Evolutionary conservation across 2,797 vertebrate species (phyloP).

Genomic region (Uromys caudimaculatus): DNA sequence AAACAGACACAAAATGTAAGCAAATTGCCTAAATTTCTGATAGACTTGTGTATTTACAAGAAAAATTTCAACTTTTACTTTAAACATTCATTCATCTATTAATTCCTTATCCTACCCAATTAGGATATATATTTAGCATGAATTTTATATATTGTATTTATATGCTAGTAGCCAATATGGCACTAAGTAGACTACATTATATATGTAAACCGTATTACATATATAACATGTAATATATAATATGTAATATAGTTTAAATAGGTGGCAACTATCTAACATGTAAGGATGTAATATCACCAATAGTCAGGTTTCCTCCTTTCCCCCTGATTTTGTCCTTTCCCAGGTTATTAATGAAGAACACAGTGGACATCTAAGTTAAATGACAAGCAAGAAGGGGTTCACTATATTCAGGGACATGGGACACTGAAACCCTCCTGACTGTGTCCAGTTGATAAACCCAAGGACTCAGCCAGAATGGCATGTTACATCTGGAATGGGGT

Average conservation of each 20-base stretch:
- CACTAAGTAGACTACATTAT: background rate
- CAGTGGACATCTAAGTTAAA: background rate
- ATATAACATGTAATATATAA: too few species aligned
- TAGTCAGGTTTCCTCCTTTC: background rate
- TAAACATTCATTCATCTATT: slow-evolving; percentile 57
- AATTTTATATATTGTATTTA: slow-evolving; percentile 43
- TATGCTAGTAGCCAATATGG: slow-evolving; percentile 20
- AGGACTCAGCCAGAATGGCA: background rate
- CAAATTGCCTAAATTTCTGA: slow-evolving; percentile 62
- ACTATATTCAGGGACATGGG: background rate
- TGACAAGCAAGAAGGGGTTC: background rate
- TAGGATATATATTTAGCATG: slow-evolving; percentile 16
- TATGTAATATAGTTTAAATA: too few species aligned
- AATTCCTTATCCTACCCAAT: slow-evolving; percentile 39
- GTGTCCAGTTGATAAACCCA: background rate
- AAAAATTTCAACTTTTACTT: slow-evolving; percentile 59
- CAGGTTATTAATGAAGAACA: slow-evolving; percentile 34
- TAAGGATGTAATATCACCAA: background rate
- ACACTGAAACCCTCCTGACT: background rate
- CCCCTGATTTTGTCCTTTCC: background rate
- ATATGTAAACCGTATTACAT: background rate
- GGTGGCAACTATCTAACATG: background rate
- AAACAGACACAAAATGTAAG: slow-evolving; percentile 72
- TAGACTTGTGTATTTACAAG: slow-evolving; percentile 67
- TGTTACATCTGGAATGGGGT: background rate